Base-by-base conservation (phyloP, 2,888 invertebrate species). In the Leptogaster cylindrica region DNA sequence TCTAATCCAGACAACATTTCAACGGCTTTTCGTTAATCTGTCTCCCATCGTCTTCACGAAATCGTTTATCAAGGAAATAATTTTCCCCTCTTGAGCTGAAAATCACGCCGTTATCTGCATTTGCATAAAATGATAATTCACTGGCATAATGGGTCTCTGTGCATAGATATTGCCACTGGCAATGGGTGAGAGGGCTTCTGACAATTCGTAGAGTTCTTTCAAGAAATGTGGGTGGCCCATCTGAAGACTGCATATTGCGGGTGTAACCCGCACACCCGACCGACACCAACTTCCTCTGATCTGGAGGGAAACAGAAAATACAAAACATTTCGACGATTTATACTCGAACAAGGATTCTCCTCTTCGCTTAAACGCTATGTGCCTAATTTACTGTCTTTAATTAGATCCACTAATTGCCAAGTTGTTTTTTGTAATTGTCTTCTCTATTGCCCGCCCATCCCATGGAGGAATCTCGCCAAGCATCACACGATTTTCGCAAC, bases 341-440 rank as follows among this genome's bases (percentile, higher is more conserved):
- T 70, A 55, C 64, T 10, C 23, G 41, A 51, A 68, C 39, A 63
- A 66, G 66, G 68, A 70, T 67, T 63, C 68, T 55, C 44, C 31
- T 61, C 63, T 65, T 36, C 52, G 63, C 64, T 70, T 65, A 63
- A 70, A 46, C 65, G 33, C 65, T 72, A 71, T 72, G 72, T 70
- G 70, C 72, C 73, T 73, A 74, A 74, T 73, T 73, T 73, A 72
- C 73, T 74, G 74, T 72, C 72, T 75, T 75, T 75, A 75, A 75
- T 75, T 75, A 75, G 73, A 74, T 74, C 71, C 72, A 71, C 74
- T 75, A 75, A 75, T 74, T 74, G 74, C 74, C 72, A 72, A 74
- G 72, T 73, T 74, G 72, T 73, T 72, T 74, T 73, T 73, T 73
- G 68, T 65, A 65, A 65, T 65, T 50, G 50, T 65, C 65, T 65